A percentile compares a stretch with the other conserved stretches of the same genome.
Evolutionary conservation across 2,797 vertebrate genomes (phyloP).

Genomic region (Tinamus major): DNA sequence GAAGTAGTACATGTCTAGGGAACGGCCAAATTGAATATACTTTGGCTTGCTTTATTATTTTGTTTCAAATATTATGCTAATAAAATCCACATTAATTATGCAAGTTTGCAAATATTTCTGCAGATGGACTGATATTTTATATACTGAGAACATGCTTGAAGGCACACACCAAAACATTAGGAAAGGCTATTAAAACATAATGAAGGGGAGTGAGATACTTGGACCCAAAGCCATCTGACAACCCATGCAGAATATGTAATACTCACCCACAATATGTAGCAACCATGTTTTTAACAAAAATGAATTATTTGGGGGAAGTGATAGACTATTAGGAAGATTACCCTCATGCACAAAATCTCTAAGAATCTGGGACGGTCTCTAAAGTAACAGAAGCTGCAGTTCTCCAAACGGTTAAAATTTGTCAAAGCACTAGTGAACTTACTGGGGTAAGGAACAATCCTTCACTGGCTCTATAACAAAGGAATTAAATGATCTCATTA

Average conservation of each 20-base stretch:
- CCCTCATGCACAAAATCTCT: background rate
- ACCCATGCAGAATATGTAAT: background rate
- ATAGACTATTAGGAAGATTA: background rate
- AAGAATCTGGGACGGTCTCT: background rate
- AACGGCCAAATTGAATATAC: background rate
- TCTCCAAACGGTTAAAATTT: background rate
- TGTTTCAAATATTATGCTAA: background rate
- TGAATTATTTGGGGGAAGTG: background rate
- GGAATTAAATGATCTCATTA: slow-evolving; percentile 53
- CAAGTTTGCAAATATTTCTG: background rate
- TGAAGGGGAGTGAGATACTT: background rate
- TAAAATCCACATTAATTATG: background rate
- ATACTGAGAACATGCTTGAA: background rate
- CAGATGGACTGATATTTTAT: background rate
- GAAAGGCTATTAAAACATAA: background rate
- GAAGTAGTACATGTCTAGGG: background rate
- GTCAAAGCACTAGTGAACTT: background rate
- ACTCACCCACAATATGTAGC: background rate
- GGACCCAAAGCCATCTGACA: background rate
- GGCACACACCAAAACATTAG: background rate
- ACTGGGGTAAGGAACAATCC: slow-evolving; percentile 11
- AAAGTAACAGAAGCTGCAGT: background rate
- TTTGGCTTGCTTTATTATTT: background rate
- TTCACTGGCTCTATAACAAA: background rate
- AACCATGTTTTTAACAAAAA: background rate